Conservation (phyloP, 2,797 vertebrate genomes). For the Neosalanx taihuensis region DNA sequence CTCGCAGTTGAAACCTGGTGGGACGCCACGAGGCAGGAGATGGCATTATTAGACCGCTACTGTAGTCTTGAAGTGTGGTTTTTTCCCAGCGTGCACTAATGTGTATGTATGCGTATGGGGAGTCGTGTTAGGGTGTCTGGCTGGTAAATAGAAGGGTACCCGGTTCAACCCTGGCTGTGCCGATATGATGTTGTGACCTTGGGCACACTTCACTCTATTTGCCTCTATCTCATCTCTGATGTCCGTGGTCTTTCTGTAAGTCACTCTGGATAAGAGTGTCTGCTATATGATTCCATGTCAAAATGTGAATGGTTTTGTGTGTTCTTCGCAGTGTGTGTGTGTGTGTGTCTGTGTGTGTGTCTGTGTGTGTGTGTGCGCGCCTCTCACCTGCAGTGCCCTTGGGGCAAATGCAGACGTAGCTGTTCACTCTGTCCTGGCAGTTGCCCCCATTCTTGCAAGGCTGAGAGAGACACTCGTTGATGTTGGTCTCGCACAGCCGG, state of each 20-base stretch:
- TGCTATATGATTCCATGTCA: too few species aligned
- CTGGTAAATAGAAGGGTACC: too few species aligned
- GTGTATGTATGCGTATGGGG: background rate
- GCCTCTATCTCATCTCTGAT: too few species aligned
- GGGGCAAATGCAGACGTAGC: constrained; percentile 87
- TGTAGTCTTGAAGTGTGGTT: background rate
- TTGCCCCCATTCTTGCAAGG: constrained; percentile 92
- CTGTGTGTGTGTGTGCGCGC: background rate
- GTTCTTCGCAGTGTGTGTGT: background rate
- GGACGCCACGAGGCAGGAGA: background rate
- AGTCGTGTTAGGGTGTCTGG: too few species aligned
- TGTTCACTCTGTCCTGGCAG: constrained; percentile 89
- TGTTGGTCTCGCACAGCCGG: constrained; percentile 90
- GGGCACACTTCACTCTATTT: too few species aligned
- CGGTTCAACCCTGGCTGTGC: too few species aligned
- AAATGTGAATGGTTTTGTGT: background rate
- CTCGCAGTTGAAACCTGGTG: constrained; percentile 88
- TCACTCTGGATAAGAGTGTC: too few species aligned
- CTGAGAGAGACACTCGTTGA: constrained; percentile 94
- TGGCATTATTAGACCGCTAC: background rate
- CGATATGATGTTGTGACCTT: too few species aligned
- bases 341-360: background rate
- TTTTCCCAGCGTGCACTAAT: background rate
- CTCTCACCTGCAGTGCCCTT: constrained; percentile 83
- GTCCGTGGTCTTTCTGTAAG: too few species aligned